Percentiles rank a stretch among this genome's conserved stretches.
Evolutionary conservation across 2,797 vertebrate species (phyloP).

Genomic region (Eurystomus glaucurus): DNA sequence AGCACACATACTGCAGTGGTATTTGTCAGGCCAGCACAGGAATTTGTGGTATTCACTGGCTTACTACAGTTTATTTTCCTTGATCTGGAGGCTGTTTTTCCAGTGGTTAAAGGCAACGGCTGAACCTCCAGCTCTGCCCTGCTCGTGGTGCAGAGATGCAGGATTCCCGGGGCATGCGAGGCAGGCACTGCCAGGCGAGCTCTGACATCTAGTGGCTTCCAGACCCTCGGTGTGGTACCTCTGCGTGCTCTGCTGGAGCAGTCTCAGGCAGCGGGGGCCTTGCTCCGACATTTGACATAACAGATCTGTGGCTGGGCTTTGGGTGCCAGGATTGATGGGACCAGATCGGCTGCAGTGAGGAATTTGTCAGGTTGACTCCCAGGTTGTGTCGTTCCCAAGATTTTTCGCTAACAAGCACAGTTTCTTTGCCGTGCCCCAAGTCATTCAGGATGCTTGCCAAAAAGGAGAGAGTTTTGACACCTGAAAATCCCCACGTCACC

Average conservation of each 20-base stretch:
- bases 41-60: not conserved
- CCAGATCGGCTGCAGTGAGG: not conserved
- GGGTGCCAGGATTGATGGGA: not conserved
- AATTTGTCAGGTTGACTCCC: not conserved
- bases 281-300: not conserved
- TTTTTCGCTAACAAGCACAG: not conserved
- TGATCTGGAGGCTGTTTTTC: not conserved
- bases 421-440: not conserved
- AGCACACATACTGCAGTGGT: not conserved
- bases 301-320: not conserved
- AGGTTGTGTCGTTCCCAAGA: accelerated
- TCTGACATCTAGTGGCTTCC: constrained; percentile 38
- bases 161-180: not conserved
- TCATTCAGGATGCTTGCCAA: not conserved
- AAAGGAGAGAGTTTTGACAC: not conserved
- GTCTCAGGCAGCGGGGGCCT: accelerated
- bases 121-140: accelerated
- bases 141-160: accelerated
- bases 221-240: accelerated
- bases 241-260: accelerated
- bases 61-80: constrained; percentile 18
- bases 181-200: not conserved
- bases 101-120: accelerated
- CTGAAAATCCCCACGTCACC: not conserved
- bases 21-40: not conserved